Evolutionary conservation across 2,797 vertebrate genomes (phyloP).

Genomic region (Oreonectes daqikongensis): DNA sequence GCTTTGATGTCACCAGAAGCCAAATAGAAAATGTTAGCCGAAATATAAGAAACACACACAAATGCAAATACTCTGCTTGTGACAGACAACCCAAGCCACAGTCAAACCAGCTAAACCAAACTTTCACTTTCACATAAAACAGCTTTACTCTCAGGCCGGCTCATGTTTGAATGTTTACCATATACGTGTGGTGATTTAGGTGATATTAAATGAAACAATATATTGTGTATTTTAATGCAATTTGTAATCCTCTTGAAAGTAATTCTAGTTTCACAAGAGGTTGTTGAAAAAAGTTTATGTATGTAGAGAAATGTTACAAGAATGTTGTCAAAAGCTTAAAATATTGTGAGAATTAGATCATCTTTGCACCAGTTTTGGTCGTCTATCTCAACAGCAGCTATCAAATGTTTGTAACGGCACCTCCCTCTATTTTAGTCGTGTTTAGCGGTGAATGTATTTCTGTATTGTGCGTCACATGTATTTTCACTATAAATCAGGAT

Average conservation of each 20-base stretch:
- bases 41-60: neutral
- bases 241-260: neutral
- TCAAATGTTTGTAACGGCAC: neutral
- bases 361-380: neutral
- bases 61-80: neutral
- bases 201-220: neutral
- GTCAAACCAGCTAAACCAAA: neutral
- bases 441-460: neutral
- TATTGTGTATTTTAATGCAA: neutral
- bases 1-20: neutral
- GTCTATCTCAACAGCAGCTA: neutral
- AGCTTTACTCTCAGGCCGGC: neutral
- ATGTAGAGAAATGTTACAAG: too few relatives aligned
- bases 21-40: slow-evolving; percentile 5
- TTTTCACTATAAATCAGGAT: neutral
- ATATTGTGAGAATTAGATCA: too few relatives aligned
- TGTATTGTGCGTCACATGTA: neutral
- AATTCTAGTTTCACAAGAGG: neutral
- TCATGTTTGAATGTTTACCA: neutral
- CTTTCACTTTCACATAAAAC: slow-evolving; percentile 45
- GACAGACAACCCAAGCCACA: neutral
- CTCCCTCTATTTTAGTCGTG: neutral
- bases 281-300: too few relatives aligned
- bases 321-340: too few relatives aligned
- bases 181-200: slow-evolving; percentile 9